Conservation (phyloP, 1,140 invertebrate genomes). For the Caenorhabditis inopinata region DNA sequence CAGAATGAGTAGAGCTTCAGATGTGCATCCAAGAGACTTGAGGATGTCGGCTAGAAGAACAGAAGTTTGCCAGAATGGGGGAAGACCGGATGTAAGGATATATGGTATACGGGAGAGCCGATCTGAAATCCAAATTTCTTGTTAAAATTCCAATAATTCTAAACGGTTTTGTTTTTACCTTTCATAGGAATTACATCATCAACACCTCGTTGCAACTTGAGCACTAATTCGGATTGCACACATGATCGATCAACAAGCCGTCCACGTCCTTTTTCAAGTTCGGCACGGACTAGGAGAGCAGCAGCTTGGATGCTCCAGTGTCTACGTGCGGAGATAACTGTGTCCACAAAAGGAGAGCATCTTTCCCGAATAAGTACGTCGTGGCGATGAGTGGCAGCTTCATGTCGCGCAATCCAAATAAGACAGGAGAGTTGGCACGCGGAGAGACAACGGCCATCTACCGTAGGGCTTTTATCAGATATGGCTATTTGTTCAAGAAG, state of each 20-base stretch:
- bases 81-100: constrained; percentile 24
- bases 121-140: neutral
- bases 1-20: constrained; percentile 79
- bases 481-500: constrained; percentile 25
- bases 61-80: constrained; percentile 29
- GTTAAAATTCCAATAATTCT: no score
- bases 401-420: neutral
- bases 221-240: constrained; percentile 22
- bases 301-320: constrained; percentile 39
- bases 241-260: constrained; percentile 41
- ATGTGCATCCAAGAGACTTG: constrained; percentile 37
- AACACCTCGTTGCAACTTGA: constrained; percentile 28
- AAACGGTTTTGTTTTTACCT: neutral
- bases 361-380: constrained; percentile 23
- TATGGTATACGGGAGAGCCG: neutral
- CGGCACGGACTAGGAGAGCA: constrained; percentile 2
- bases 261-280: constrained; percentile 26
- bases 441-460: neutral
- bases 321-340: neutral
- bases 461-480: neutral
- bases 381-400: neutral
- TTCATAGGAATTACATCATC: neutral
- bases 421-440: constrained; percentile 3
- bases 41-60: constrained; percentile 39
- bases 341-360: constrained; percentile 21